Percentiles rank a stretch among this genome's conserved stretches.
phyloP scores from a whole-genome alignment of 2,888 invertebrate genomes.

The Mystacides longicornis region DNA sequence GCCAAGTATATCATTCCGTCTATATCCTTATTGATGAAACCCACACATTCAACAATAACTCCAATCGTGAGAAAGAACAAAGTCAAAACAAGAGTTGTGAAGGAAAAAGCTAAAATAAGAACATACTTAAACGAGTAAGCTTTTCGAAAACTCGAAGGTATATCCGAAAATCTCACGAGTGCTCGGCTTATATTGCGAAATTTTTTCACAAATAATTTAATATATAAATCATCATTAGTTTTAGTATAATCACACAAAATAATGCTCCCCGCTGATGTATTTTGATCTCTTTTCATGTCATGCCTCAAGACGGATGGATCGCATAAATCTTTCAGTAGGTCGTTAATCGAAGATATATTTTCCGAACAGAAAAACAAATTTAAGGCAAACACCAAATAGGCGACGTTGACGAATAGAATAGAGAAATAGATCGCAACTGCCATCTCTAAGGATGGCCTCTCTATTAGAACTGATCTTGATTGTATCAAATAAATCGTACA shows the following conservation, averaged over 20 bases:
- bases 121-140: not conserved
- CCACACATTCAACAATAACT: not conserved
- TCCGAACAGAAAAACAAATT: not conserved
- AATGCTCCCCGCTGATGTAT: too few relatives aligned
- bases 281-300: too few relatives aligned
- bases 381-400: not conserved
- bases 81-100: not conserved
- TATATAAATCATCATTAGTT: too few relatives aligned
- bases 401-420: not conserved
- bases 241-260: too few relatives aligned
- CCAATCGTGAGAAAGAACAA: not conserved
- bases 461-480: too few relatives aligned
- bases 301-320: too few relatives aligned
- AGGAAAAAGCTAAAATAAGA: not conserved
- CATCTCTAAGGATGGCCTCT: not conserved
- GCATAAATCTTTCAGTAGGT: too few relatives aligned
- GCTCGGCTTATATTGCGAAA: not conserved
- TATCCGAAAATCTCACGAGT: not conserved
- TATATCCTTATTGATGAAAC: not conserved
- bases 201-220: too few relatives aligned
- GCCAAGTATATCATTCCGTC: not conserved
- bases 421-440: not conserved
- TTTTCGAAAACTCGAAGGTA: not conserved
- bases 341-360: not conserved
- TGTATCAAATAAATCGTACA: too few relatives aligned